Base-by-base conservation (phyloP, 1,140 invertebrate species). In the Neodiprion lecontei region DNA sequence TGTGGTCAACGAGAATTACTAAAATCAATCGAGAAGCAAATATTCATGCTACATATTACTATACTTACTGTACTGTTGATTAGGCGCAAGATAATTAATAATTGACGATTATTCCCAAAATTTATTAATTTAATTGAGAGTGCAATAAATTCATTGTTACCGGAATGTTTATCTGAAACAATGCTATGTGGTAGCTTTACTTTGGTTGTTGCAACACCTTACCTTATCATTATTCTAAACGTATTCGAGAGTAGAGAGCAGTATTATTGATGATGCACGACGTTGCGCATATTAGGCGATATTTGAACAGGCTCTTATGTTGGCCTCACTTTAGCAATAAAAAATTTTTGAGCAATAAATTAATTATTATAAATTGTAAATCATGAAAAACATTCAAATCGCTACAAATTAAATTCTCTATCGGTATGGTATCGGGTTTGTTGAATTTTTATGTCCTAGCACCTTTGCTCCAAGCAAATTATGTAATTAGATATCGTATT, bases 141-240 rank as follows among this genome's bases (percentile, higher is more conserved):
- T 61, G 53, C 53, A 61, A 61, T 61, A 61, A 61, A 61, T 61
- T 61, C 53, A 61, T 61, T 14, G 53, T 61, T 17, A 61, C 5
- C 53, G 53, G 53, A 61, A 61, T 61, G 53, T 61, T 61, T 61
- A 61, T 61, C 53, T 61, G 53, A 61, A 61, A 61, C 53, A 61
- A 61, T 61, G 53, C 14, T 61, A 61, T 61, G 53, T 61, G 53
- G 53, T 61, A 8, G 53, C 53, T 61, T 61, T 12, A 61, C 11
- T 17, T 61, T 61, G 11, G 53, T 12, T 61, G 53, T 61, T 61
- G n/a, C n/a, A 61, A 61, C n/a, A 61, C 11, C 9, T 61, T 12
- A 61, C 53, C 53, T 61, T 61, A 61, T 40, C 28, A 40, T 4
- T 61, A 61, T 61, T 61, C 53, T 17, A 17, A 4, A 61, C 11